Evolutionary conservation across 2,888 invertebrate species (phyloP), one percentile per base, ranked within the genome.

Genomic region (Mycogona germanica): DNA sequence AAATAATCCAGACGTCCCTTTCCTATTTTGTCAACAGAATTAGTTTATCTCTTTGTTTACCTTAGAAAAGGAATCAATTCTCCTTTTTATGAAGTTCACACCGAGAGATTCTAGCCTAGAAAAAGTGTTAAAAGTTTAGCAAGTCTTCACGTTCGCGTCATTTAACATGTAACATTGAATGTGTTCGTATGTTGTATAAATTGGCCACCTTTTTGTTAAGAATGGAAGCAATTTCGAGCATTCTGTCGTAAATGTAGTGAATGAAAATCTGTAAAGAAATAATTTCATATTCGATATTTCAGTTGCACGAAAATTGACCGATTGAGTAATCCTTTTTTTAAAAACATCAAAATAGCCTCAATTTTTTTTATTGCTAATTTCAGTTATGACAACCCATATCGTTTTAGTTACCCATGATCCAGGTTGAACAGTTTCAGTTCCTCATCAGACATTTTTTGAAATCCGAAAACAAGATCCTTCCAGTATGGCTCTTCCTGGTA

Each of bases 201-300:
- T 30, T 26, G 52, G 61, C 59, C 60, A 67, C 62, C 76, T 73
- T 44, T 77, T 71, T 67, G 75, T 75, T 1, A 89, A 68, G 67
- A 78, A 79, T 0, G 81, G 80, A 19, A 89, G 66, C n/a, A 85
- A 70, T 52, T 74, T 74, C 0, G 72, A 61, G 0, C 82, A 78
- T 61, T 85, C 82, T 30, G 78, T 77, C 1, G 80, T 78, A 61
- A 82, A 82, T 0, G 84, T 78, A 0, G 80, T 72, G 25, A 48
- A 48, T 25, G 47, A 7, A 29, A 12, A 12, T 25, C 35, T 57
- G 47, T 44, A 49, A 49, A 49, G 28, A 9, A 46, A 12, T 12
- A 23, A 29, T 14, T 26, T 35, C 12, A 35, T 35, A n/a, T n/a
- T n/a, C n/a, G n/a, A n/a, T n/a, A n/a, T n/a, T n/a, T n/a, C n/a